Conservation (phyloP, 2,113 vertebrate species). For the Motacilla alba region DNA sequence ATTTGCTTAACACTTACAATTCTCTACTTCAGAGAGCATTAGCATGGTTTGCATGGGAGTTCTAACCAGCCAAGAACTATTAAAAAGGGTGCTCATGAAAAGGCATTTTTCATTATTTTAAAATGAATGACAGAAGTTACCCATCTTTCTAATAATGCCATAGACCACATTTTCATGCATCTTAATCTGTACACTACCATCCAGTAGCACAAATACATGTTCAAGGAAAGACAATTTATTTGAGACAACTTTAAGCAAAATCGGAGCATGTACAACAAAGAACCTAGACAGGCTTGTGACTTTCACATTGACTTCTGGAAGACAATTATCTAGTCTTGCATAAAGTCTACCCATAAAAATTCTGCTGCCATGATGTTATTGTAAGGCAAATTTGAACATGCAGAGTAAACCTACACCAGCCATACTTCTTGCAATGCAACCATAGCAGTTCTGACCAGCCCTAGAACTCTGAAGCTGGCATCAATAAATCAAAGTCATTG, state of each 20-base stretch:
- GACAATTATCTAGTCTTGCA: not conserved
- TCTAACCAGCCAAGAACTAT: not conserved
- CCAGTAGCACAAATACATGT: not conserved
- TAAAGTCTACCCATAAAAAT: not conserved
- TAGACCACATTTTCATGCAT: not conserved
- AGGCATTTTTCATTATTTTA: not conserved
- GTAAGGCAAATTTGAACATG: not conserved
- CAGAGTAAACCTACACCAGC: not conserved
- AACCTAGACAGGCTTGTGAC: not conserved
- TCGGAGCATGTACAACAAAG: not conserved
- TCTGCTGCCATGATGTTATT: not conserved
- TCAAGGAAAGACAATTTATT: not conserved
- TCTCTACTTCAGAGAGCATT: not conserved
- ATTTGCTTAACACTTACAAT: not conserved
- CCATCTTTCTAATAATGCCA: not conserved
- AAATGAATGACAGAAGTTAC: not conserved
- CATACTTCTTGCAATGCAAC: not conserved
- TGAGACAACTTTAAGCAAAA: not conserved
- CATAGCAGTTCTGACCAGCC: not conserved
- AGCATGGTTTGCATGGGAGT: not conserved
- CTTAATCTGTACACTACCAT: not conserved
- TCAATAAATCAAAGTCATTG: not conserved
- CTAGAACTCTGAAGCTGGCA: not conserved
- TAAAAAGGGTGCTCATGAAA: not conserved
- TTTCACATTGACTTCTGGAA: not conserved